Conservation (phyloP, 2,888 invertebrate species). For the Dysmachus trigonus region DNA sequence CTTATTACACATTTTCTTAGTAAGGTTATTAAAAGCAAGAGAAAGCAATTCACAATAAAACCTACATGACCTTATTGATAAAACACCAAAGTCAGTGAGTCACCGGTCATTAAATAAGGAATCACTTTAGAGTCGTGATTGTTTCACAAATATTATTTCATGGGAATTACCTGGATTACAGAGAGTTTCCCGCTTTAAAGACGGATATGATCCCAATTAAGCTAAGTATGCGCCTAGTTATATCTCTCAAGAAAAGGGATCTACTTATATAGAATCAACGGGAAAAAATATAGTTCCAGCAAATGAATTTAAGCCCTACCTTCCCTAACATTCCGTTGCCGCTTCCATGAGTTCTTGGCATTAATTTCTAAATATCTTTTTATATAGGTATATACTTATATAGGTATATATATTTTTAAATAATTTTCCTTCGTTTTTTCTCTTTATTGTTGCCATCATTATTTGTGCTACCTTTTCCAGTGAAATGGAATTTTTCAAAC, state of each 20-base stretch:
- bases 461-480: conserved; percentile 19
- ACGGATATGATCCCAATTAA: not conserved
- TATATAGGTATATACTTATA: too few species aligned
- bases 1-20: not conserved
- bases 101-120: not conserved
- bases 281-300: not conserved
- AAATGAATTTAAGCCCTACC: not conserved
- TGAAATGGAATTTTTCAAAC: conserved; percentile 8
- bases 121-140: not conserved
- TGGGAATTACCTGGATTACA: not conserved
- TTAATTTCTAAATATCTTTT: not conserved
- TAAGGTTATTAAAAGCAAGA: not conserved
- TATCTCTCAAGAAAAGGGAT: not conserved
- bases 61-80: not conserved
- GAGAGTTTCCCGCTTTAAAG: not conserved
- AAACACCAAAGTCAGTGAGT: not conserved
- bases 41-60: not conserved
- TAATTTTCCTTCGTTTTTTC: not conserved
- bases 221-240: not conserved
- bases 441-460: not conserved
- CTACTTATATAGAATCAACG: not conserved
- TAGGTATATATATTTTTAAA: not conserved
- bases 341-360: not conserved
- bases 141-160: not conserved
- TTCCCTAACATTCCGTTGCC: not conserved